Conservation (phyloP, 1,140 invertebrate genomes). For the Periplaneta americana region DNA sequence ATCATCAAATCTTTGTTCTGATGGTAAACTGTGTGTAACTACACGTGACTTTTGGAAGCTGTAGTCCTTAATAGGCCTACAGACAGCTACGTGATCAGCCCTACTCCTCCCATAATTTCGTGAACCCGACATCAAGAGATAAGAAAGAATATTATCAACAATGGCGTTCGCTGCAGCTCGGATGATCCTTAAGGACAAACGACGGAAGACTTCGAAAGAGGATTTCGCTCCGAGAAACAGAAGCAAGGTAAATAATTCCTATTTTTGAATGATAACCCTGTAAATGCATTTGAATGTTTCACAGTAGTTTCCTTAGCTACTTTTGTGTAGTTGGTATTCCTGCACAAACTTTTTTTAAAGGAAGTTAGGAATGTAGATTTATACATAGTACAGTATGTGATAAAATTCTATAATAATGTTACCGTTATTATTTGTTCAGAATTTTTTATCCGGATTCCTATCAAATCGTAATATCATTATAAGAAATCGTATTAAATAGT, state of each 20-base stretch:
- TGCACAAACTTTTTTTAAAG: no score
- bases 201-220: slow-evolving; percentile 71
- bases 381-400: no score
- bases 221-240: slow-evolving; percentile 64
- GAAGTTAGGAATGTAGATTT: no score
- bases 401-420: no score
- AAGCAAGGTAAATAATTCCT: slow-evolving; percentile 64
- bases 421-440: no score
- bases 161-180: slow-evolving; percentile 78
- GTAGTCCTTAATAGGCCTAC: no score
- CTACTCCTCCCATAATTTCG: not conserved
- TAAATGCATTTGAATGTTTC: not conserved
- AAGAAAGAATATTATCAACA: not conserved
- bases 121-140: not conserved
- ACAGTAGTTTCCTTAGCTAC: not conserved
- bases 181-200: slow-evolving; percentile 76
- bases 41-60: not conserved
- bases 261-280: not conserved
- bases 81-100: no score
- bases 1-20: not conserved
- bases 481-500: no score
- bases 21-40: not conserved
- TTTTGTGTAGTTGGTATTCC: not conserved
- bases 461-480: no score
- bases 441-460: no score